These are phyloP conservation scores for Euspilapteryx auroguttella DNA, from an alignment of 2,888 invertebrate genomes.

Conservation along the genomic window DNA sequence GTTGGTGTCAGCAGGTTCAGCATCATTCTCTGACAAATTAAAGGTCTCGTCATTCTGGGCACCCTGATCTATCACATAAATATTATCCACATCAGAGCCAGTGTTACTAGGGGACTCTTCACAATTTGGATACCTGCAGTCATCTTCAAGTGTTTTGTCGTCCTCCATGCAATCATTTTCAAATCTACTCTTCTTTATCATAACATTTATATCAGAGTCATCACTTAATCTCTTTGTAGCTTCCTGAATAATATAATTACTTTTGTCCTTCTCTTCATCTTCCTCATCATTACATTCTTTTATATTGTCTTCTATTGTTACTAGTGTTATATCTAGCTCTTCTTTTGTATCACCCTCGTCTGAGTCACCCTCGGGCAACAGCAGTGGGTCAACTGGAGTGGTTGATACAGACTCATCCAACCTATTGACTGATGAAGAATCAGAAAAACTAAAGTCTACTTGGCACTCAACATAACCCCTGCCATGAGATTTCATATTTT, in stretches of 20 bases:
- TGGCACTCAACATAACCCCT: slow-evolving; percentile 46
- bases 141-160: not conserved
- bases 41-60: slow-evolving; percentile 26
- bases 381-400: slow-evolving; percentile 46
- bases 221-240: slow-evolving; percentile 36
- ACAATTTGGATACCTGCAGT: slow-evolving; percentile 11
- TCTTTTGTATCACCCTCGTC: slow-evolving; percentile 35
- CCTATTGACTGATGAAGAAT: slow-evolving; percentile 35
- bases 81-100: slow-evolving; percentile 28
- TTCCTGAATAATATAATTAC: slow-evolving; percentile 24
- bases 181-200: slow-evolving; percentile 37
- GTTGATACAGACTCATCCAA: slow-evolving; percentile 40
- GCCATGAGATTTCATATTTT: slow-evolving; percentile 27
- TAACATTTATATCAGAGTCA: slow-evolving; percentile 24
- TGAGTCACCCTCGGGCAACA: slow-evolving; percentile 37
- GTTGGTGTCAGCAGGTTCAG: slow-evolving; percentile 24
- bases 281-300: slow-evolving; percentile 30
- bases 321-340: slow-evolving; percentile 36
- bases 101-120: slow-evolving; percentile 17
- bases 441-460: slow-evolving; percentile 45
- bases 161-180: slow-evolving; percentile 21
- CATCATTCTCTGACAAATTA: slow-evolving; percentile 27
- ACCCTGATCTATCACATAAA: slow-evolving; percentile 26
- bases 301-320: slow-evolving; percentile 43
- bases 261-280: slow-evolving; percentile 24